A percentile compares a stretch with the other conserved stretches of the same genome.
Conservation (phyloP, 2,888 invertebrate genomes). For the Amphipoea lucens region DNA sequence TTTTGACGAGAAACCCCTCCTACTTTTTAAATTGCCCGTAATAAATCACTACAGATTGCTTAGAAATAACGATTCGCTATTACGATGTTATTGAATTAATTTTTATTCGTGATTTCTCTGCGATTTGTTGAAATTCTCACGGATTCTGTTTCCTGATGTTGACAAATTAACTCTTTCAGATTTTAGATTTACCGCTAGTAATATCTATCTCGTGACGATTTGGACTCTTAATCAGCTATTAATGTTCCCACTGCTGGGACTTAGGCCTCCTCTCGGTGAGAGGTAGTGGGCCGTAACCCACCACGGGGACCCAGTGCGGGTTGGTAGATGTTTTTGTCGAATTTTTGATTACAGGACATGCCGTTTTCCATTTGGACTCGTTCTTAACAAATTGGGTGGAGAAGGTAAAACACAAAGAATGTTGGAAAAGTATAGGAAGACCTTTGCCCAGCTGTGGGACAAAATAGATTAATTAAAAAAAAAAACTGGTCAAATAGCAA, state of each 20-base stretch:
- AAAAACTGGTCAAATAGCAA: not conserved
- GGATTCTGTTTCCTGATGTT: conserved; percentile 27
- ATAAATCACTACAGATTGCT: conserved; percentile 76
- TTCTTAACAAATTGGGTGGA: not conserved
- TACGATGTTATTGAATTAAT: conserved; percentile 64
- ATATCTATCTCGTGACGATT: not conserved
- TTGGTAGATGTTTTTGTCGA: not conserved
- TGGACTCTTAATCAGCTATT: not conserved
- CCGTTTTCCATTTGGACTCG: not conserved
- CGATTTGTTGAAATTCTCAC: conserved; percentile 44
- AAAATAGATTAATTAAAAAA: not conserved
- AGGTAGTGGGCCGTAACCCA: not conserved
- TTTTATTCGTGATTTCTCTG: conserved; percentile 35
- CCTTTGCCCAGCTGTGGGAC: not conserved
- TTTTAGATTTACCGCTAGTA: not conserved
- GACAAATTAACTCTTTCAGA: not conserved
- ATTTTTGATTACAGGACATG: not conserved
- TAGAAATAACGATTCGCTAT: conserved; percentile 61
- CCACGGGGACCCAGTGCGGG: not conserved
- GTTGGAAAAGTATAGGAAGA: not conserved
- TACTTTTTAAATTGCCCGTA: conserved; percentile 74
- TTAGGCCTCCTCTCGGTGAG: not conserved
- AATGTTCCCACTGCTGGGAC: not conserved
- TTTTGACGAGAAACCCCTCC: conserved; percentile 75
- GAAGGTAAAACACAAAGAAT: not conserved